Base-by-base conservation (phyloP, 2,888 invertebrate genomes). In the Parnassius smintheus region DNA sequence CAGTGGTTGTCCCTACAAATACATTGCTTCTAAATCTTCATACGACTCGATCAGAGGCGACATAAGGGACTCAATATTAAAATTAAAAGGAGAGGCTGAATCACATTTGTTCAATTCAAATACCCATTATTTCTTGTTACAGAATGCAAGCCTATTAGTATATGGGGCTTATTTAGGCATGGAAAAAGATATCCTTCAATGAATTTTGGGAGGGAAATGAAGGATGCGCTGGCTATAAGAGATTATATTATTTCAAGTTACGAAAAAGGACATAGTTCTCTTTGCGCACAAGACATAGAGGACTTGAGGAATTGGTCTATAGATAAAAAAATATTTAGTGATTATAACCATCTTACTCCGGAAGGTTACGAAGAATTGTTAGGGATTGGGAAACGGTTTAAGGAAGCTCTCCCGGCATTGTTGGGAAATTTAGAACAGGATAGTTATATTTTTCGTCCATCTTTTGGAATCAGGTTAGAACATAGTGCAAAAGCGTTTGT, bases 401-500 rank as follows among this genome's bases (percentile, higher is more conserved):
- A 79, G 70, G 75, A 83, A 67, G 80, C 83, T 9, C 88, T 83
- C 61, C 79, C 87, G 11, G 72, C 75, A 66, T 72, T 96, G 62
- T 82, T 91, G 55, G 85, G 69, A 48, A 85, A 87, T 46, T 92
- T 94, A 62, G 82, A 84, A 50, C 81, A 88, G 67, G 81, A 81
- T 59, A 81, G 91, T 66, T 90, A 86, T 58, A 77, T 93, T 89
- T 94, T 96, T 76, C 92, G 93, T 53, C 86, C 93, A 63, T 93
- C 94, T 0, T 80, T 86, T 56, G 92, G 90, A 2, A 85, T 92
- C 69, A 88, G 93, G 70, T 93, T 94, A 9, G 83, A 85, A 67
- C 91, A 92, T 35, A 95, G 95, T 75, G 93, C 93, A 60, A 88
- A 91, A 67, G 93, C 93, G 2, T 95, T 95, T 72, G 85, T 93